Evolutionary conservation across 2,888 invertebrate genomes (phyloP).

Genomic region (Coecobrya sp.): DNA sequence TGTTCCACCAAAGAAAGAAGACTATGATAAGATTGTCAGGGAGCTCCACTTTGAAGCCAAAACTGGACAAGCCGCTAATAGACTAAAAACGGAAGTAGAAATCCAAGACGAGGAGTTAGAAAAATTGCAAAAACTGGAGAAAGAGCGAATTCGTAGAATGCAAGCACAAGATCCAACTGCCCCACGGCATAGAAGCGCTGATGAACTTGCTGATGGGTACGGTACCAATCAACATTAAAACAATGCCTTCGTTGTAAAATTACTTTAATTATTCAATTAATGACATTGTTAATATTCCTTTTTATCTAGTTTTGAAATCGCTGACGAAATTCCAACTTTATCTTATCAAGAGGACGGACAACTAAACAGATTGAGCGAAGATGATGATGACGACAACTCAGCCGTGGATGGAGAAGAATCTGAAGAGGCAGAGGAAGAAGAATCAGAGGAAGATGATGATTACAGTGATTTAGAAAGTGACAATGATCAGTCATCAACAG

Average conservation of each 20-base stretch:
- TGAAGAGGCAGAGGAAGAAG: slow-evolving; percentile 68
- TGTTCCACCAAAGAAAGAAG: slow-evolving; percentile 87
- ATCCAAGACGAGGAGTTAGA: slow-evolving; percentile 93
- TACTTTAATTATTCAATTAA: not conserved
- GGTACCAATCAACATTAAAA: slow-evolving; percentile 44
- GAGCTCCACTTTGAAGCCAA: slow-evolving; percentile 94
- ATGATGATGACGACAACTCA: not conserved
- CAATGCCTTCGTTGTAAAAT: not conserved
- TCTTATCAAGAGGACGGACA: slow-evolving; percentile 87
- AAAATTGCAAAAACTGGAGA: slow-evolving; percentile 93
- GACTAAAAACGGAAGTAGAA: slow-evolving; percentile 94
- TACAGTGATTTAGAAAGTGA: slow-evolving; percentile 78
- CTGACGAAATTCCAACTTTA: slow-evolving; percentile 87
- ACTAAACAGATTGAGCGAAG: slow-evolving; percentile 86
- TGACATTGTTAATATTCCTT: too few relatives aligned
- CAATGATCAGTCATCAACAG: slow-evolving; percentile 85
- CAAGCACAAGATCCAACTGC: slow-evolving; percentile 87
- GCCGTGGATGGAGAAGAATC: slow-evolving; percentile 87
- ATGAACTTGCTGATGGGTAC: slow-evolving; percentile 93
- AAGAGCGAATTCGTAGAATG: slow-evolving; percentile 94
- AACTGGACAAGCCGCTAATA: slow-evolving; percentile 90
- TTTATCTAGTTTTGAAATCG: slow-evolving; percentile 87
- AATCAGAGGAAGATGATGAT: slow-evolving; percentile 70
- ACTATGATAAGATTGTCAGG: slow-evolving; percentile 94
- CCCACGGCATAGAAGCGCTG: slow-evolving; percentile 91